A percentile compares a stretch with the other conserved stretches of the same genome.
phyloP scores from a whole-genome alignment of 35 echinoderm and acorn worm genomes.

The Acanthaster planci region DNA sequence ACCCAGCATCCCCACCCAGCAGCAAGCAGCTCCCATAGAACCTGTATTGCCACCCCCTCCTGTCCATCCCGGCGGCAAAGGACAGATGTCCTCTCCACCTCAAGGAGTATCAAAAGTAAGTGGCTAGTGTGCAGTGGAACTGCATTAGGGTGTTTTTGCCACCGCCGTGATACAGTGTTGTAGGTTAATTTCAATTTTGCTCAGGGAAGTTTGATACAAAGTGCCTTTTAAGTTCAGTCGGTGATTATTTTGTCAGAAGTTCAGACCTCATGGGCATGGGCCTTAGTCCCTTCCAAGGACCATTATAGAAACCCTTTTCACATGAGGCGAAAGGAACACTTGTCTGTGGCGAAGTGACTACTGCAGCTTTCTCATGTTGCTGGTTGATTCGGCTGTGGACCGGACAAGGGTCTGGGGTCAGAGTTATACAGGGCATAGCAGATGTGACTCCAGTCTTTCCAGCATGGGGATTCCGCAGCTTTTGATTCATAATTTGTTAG shows the following conservation, averaged over 20 bases:
- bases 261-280: constrained; percentile 33
- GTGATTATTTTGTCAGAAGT: no score
- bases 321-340: constrained; percentile 52
- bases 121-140: no score
- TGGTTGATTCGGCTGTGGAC: neutral
- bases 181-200: no score
- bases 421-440: no score
- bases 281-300: neutral
- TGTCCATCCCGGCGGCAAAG: constrained; percentile 2
- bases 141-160: no score
- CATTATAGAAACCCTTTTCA: constrained; percentile 39
- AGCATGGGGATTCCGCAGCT: no score
- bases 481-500: no score
- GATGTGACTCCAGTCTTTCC: no score
- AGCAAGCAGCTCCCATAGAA: constrained; percentile 2
- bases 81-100: constrained; percentile 22
- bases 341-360: neutral
- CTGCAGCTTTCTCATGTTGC: neutral
- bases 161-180: no score
- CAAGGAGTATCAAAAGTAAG: constrained; percentile 24
- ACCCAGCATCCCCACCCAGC: neutral
- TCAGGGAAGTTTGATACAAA: no score
- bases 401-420: no score
- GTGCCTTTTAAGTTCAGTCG: no score
- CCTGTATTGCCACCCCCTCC: neutral